Conservation (phyloP, 2,888 invertebrate genomes). For the Hydrotaea cyrtoneurina region DNA sequence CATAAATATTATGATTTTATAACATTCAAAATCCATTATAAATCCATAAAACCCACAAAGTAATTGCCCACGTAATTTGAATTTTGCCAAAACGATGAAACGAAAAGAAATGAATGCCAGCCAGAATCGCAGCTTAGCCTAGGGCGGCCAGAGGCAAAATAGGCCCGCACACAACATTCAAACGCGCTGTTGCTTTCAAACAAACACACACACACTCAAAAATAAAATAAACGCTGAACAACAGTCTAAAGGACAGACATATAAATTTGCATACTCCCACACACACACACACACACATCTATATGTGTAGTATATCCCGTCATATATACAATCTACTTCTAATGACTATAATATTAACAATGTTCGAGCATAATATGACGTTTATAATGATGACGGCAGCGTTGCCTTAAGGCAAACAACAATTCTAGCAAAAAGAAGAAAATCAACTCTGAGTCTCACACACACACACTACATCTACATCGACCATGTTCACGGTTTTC, state of each 20-base stretch:
- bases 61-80: conserved; percentile 9
- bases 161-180: not conserved
- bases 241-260: not conserved
- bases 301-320: too few relatives aligned
- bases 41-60: conserved; percentile 31
- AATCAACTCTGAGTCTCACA: not conserved
- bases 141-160: not conserved
- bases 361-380: conserved; percentile 37
- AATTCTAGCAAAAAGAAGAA: not conserved
- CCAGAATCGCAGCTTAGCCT: not conserved
- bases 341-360: conserved; percentile 32
- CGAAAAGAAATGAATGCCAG: not conserved
- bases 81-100: not conserved
- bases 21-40: conserved; percentile 39
- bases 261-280: too few relatives aligned
- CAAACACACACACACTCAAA: not conserved
- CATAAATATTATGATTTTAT: conserved; percentile 36
- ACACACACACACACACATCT: not conserved
- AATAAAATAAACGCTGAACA: not conserved
- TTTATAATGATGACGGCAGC: conserved; percentile 29
- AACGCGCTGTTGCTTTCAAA: conserved; percentile 16
- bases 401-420: conserved; percentile 19
- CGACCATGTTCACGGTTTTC: not conserved
- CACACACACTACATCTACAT: not conserved
- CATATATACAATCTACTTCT: conserved; percentile 9